phyloP scores from a whole-genome alignment of 2,113 vertebrate genomes.

The Tympanuchus pallidicinctus region DNA sequence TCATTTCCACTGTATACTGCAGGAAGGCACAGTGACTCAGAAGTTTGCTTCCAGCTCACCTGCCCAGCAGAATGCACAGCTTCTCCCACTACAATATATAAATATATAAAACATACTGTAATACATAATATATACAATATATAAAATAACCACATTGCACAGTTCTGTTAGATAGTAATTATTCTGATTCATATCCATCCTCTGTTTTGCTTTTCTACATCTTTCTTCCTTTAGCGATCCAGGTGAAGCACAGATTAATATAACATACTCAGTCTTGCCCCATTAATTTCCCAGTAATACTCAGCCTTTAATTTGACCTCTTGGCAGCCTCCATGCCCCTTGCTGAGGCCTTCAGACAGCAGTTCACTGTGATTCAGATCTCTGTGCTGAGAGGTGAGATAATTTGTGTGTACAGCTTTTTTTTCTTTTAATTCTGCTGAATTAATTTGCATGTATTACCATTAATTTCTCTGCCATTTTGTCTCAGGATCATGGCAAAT shows the following conservation, averaged over 20 bases:
- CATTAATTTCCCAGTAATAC: not conserved
- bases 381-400: not conserved
- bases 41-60: not conserved
- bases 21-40: not conserved
- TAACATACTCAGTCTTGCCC: not conserved
- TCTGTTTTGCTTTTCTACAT: not conserved
- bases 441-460: constrained; percentile 6
- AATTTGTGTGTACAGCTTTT: not conserved
- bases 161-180: not conserved
- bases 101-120: too few relatives aligned
- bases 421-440: not conserved
- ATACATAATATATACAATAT: too few relatives aligned
- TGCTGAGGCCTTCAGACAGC: not conserved
- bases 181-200: not conserved
- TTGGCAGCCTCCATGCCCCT: not conserved
- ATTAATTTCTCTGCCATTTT: constrained; percentile 22
- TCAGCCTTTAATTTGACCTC: not conserved
- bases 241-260: not conserved
- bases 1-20: not conserved
- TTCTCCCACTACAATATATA: not conserved
- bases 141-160: not conserved
- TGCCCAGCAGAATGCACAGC: not conserved
- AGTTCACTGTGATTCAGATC: not conserved
- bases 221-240: not conserved
- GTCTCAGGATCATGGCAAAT: not conserved